A percentile compares a stretch with the other conserved stretches of the same genome.
Evolutionary conservation across 2,888 invertebrate species (phyloP).

Genomic region (Hoplodrina blanda): DNA sequence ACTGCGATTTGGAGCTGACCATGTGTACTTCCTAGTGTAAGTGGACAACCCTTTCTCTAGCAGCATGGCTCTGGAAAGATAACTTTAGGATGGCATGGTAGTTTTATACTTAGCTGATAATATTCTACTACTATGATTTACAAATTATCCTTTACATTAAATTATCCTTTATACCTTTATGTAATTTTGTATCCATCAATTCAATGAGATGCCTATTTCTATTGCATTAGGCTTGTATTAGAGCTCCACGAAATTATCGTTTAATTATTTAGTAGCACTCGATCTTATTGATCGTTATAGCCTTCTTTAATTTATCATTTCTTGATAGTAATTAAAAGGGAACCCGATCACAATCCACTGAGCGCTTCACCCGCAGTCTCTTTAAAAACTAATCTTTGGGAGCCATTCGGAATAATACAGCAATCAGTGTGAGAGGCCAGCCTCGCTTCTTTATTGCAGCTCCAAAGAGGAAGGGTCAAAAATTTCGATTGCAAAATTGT

Average conservation of each 20-base stretch:
- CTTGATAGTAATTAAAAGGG: slow-evolving; percentile 13
- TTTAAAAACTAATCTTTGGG: slow-evolving; percentile 39
- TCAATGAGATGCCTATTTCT: no score
- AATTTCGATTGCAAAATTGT: slow-evolving; percentile 62
- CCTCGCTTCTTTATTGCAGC: slow-evolving; percentile 45
- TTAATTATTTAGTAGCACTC: no score
- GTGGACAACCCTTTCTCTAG: not conserved
- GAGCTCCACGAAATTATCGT: no score
- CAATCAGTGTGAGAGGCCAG: slow-evolving; percentile 43
- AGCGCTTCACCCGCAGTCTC: slow-evolving; percentile 18
- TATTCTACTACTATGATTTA: no score
- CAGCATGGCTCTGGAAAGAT: not conserved
- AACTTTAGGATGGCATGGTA: not conserved
- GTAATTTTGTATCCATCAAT: no score
- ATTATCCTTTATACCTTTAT: no score
- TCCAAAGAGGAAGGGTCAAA: slow-evolving; percentile 58
- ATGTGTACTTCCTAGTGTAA: not conserved
- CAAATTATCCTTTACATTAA: no score
- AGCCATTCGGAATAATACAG: slow-evolving; percentile 36
- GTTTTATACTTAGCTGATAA: no score
- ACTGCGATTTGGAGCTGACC: slow-evolving; percentile 17
- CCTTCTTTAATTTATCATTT: no score
- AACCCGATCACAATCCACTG: not conserved
- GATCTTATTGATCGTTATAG: no score
- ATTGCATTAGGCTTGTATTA: no score